Conservation (phyloP, 2,888 invertebrate species). For the Macroteleia sp. region DNA sequence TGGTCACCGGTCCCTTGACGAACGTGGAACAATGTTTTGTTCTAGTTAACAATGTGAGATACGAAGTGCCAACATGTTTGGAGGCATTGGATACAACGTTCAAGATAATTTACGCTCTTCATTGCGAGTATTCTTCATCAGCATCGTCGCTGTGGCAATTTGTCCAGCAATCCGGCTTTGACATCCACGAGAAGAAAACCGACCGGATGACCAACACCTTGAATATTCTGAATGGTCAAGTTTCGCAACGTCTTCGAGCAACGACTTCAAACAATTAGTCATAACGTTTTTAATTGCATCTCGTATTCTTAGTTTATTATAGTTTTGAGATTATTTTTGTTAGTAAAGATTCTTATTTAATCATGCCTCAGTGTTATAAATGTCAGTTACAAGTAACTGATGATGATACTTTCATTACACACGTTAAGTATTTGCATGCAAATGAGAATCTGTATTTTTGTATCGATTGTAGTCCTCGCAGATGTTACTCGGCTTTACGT, state of each 20-base stretch:
- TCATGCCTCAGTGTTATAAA: conserved; percentile 4
- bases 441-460: conserved; percentile 10
- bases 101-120: conserved; percentile 10
- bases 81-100: conserved; percentile 28
- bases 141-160: conserved; percentile 22
- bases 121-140: conserved; percentile 19
- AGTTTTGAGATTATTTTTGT: neutral
- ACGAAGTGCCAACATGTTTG: conserved; percentile 9
- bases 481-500: conserved; percentile 4
- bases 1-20: conserved; percentile 12
- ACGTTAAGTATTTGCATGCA: conserved; percentile 9
- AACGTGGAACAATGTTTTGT: conserved; percentile 26
- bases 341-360: conserved; percentile 6
- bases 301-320: neutral
- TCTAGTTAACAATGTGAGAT: conserved; percentile 13
- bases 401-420: conserved; percentile 10
- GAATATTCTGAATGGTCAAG: conserved; percentile 10
- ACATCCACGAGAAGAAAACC: conserved; percentile 10
- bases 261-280: too few relatives aligned
- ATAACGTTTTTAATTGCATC: neutral
- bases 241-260: conserved; percentile 2
- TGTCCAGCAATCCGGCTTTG: conserved; percentile 19
- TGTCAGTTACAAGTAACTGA: conserved; percentile 3
- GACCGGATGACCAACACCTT: conserved; percentile 17
- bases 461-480: conserved; percentile 8